Conservation (phyloP, 2,888 invertebrate species). For the Ryuthela nishihirai region DNA sequence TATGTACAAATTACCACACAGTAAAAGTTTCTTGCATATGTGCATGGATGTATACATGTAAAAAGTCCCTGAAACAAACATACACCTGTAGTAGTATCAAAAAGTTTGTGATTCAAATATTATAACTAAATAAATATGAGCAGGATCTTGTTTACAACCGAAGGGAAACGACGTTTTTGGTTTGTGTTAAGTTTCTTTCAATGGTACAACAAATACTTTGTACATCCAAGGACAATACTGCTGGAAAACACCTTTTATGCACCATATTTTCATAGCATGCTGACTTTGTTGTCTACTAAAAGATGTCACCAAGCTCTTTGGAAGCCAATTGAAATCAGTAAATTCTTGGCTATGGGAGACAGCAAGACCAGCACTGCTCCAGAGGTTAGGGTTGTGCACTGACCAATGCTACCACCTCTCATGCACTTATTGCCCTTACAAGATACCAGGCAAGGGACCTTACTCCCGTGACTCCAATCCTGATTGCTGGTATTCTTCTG, state of each 20-base stretch:
- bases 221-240: not conserved
- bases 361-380: no score
- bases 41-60: conserved; percentile 29
- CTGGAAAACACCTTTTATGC: no score
- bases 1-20: conserved; percentile 35
- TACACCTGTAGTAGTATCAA: conserved; percentile 32
- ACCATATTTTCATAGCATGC: no score
- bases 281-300: no score
- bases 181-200: not conserved
- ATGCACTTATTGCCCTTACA: no score
- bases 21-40: conserved; percentile 28
- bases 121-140: not conserved
- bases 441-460: conserved; percentile 23
- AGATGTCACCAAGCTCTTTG: no score
- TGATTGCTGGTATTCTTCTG: conserved; percentile 1
- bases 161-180: no score
- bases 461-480: conserved; percentile 10
- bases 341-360: no score
- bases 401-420: no score
- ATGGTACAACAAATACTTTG: not conserved
- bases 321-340: no score
- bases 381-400: no score
- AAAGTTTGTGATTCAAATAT: conserved; percentile 9
- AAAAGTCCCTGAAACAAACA: conserved; percentile 36
- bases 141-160: not conserved